Base-by-base conservation (phyloP, 2,888 invertebrate genomes). In the Hypsopygia costalis region DNA sequence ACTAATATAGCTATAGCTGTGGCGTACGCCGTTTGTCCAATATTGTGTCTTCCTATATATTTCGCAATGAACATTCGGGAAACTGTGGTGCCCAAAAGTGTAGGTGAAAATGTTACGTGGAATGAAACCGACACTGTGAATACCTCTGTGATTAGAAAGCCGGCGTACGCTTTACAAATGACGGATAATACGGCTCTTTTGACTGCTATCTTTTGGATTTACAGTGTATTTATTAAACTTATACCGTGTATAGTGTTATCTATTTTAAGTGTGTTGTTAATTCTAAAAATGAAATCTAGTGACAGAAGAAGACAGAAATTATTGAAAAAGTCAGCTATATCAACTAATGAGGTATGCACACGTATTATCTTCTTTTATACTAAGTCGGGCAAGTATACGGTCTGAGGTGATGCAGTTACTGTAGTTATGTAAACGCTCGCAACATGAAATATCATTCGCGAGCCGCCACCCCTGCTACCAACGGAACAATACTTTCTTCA, bases 221-320 rank as follows among this genome's bases (percentile, higher is more conserved):
- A 98, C 80, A 95, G 97, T 69, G 95, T 97, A 27, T 93, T 98
- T 44, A 94, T 98, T 55, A 98, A 98, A 82, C 88, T 98, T 36
- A 93, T 97, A 57, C 98, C 98, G 0, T 98, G 98, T 77, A 89
- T 96, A 61, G 93, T 96, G 21, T 81, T 98, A 36, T 97, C 97
- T 0, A 92, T 95, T 58, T 86, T 96, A 51, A 95, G 95, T 69
- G 89, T 94, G 37, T 91, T 94, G 52, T 81, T 96, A 43, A 94
- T 96, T 47, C 80, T 92, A 47, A 95, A 95, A 38, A 86, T 97
- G 65, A 88, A 95, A 58, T 94, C 95, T 47, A 94, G 96, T 30
- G 96, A 96, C 67, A 91, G 92, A 46, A 90, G 96, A 22, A 89
- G 95, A 46, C 93, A 95, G 63, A 92, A 93, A 63, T 79, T 95